Conservation (phyloP, 2,888 invertebrate genomes). For the Piscicola geometra region DNA sequence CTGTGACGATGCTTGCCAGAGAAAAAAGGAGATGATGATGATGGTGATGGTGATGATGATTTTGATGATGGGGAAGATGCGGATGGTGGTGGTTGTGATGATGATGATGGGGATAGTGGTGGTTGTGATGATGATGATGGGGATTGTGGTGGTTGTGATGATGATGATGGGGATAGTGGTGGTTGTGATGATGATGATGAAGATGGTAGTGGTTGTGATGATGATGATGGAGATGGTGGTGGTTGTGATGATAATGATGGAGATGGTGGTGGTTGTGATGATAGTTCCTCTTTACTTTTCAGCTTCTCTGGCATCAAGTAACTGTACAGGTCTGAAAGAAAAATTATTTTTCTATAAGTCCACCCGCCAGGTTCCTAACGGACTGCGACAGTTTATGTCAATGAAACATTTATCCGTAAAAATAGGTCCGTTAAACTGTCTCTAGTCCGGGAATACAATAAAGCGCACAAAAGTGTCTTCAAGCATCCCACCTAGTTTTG, state of each 20-base stretch:
- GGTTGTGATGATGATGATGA: neutral
- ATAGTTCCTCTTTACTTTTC: neutral
- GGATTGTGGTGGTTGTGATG: neutral
- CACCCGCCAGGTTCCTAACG: too few species aligned
- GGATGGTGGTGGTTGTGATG: neutral
- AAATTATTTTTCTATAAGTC: too few species aligned
- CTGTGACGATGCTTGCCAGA: neutral
- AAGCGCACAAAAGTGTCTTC: too few species aligned
- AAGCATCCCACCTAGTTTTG: neutral
- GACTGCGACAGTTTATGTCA: too few species aligned
- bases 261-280: neutral
- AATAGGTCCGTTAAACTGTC: too few species aligned
- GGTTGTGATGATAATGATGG: neutral
- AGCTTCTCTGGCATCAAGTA: neutral
- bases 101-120: neutral
- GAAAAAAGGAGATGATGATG: slow-evolving; percentile 14
- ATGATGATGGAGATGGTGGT: neutral
- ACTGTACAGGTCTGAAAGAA: neutral
- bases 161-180: neutral
- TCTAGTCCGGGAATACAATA: too few species aligned
- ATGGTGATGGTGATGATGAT: neutral
- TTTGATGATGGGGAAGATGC: neutral
- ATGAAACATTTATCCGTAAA: neutral
- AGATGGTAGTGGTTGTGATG: neutral
- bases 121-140: neutral